phyloP scores from a whole-genome alignment of 1,140 invertebrate species.

The Camponotus pennsylvanicus region DNA sequence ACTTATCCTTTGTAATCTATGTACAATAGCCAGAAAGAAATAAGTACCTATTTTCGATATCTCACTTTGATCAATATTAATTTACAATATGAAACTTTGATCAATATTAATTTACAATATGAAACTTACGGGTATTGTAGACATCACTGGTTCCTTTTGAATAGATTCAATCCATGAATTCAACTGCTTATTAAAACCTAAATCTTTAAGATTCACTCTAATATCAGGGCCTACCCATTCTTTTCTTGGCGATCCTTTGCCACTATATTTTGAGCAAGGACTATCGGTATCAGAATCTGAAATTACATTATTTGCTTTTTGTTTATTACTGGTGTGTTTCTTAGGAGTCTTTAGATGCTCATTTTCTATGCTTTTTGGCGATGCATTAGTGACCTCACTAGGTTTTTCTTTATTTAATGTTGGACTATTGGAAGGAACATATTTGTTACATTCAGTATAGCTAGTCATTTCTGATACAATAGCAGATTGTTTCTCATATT shows the following conservation, averaged over 20 bases:
- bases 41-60: background rate
- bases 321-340: slow-evolving; percentile 10
- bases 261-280: slow-evolving; percentile 54
- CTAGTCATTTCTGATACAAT: background rate
- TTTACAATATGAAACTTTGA: slow-evolving; percentile 11
- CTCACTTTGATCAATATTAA: slow-evolving; percentile 1
- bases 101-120: background rate
- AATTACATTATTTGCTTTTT: slow-evolving; percentile 40
- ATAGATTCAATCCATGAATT: slow-evolving; percentile 74
- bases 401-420: background rate
- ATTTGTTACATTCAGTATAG: background rate
- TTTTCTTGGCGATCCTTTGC: slow-evolving; percentile 11
- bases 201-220: slow-evolving; percentile 70
- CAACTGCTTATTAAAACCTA: slow-evolving; percentile 75
- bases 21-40: slow-evolving; percentile 41
- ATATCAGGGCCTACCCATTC: slow-evolving; percentile 69
- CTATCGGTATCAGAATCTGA: slow-evolving; percentile 69
- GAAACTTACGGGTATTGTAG: slow-evolving; percentile 68
- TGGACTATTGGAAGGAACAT: background rate
- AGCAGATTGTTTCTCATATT: background rate
- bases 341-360: slow-evolving; percentile 10
- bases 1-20: slow-evolving; percentile 74
- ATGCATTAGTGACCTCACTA: background rate
- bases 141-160: slow-evolving; percentile 67
- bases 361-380: slow-evolving; percentile 1